These are phyloP conservation scores for Grapholita molesta DNA, from an alignment of 1,140 invertebrate species.

Conservation along the genomic window DNA sequence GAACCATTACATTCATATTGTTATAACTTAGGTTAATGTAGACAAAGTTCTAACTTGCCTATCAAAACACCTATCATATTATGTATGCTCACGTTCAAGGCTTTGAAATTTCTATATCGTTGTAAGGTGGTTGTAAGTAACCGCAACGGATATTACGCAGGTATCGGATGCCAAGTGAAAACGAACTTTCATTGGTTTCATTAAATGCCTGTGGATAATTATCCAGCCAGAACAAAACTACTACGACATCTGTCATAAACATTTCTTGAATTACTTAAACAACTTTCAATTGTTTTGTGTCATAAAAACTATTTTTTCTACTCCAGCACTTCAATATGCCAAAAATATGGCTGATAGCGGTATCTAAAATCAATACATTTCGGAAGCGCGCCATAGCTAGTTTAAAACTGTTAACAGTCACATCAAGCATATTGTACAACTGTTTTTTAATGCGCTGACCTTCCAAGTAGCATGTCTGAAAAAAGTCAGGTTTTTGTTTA, in stretches of 20 bases:
- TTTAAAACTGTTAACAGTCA: too few relatives aligned
- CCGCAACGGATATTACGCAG: background rate
- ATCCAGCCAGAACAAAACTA: background rate
- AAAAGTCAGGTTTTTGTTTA: too few relatives aligned
- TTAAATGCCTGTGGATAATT: background rate
- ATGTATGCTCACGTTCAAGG: background rate
- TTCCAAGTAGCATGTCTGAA: too few relatives aligned
- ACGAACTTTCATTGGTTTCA: conserved; percentile 11
- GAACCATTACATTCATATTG: too few relatives aligned
- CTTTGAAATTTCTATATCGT: background rate
- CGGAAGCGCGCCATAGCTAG: too few relatives aligned
- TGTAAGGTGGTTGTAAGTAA: background rate
- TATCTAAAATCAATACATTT: too few relatives aligned
- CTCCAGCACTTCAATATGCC: background rate
- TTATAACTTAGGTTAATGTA: too few relatives aligned
- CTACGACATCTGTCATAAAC: background rate
- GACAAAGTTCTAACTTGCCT: too few relatives aligned
- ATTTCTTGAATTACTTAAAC: background rate
- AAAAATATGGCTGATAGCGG: too few relatives aligned
- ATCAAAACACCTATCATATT: background rate
- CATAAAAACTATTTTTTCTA: background rate
- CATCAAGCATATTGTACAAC: too few relatives aligned
- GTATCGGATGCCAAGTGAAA: conserved; percentile 12
- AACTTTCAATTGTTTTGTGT: background rate
- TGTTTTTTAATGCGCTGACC: too few relatives aligned